Base-by-base conservation (phyloP, 2,888 invertebrate species). In the Drosophila incognita region DNA sequence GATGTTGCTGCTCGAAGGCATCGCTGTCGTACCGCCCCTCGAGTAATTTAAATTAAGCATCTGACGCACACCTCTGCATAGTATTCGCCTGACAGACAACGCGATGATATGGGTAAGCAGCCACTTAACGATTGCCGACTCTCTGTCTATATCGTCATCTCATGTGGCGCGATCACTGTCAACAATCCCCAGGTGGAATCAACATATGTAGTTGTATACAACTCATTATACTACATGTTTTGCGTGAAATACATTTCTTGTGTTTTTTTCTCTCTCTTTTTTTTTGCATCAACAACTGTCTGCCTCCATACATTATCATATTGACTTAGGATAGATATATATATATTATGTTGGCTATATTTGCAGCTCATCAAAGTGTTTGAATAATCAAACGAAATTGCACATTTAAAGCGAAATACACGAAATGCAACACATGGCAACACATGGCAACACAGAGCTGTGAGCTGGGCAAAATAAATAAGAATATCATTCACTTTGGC, bases 41-140 rank as follows among this genome's bases (percentile, higher is more conserved):
- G 80, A 79, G 89, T 91, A 88, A 91, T 90, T 91, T 89, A 90
- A 90, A 90, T 90, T 89, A 87, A 89, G 89, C 87, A 87, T 85
- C 87, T 89, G 89, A 87, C 87, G 87, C 87, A 89, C 83, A 87
- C 80, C 86, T 85, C 83, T 66, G 61, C 78, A 69, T 71, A 73
- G 61, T 61, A 58, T 52, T n/a, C 27, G 38, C 51, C 70, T 70
- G 84, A 86, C 85, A 84, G 81, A 87, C 88, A 88, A 88, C 74
- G 87, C 86, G 85, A 79, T 86, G 87, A 89, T 86, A 84, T 89
- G 86, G 89, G 89, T 86, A 87, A 77, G 74, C 88, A 79, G 81
- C 83, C 83, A 83, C 83, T 87, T 82, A 90, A 75, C 86, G 85
- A 69, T 46, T 74, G 74, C 81, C 80, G 68, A 70, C 74, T 77